Evolutionary conservation across 2,113 vertebrate species (phyloP).

Genomic region (Fregetta grallaria): DNA sequence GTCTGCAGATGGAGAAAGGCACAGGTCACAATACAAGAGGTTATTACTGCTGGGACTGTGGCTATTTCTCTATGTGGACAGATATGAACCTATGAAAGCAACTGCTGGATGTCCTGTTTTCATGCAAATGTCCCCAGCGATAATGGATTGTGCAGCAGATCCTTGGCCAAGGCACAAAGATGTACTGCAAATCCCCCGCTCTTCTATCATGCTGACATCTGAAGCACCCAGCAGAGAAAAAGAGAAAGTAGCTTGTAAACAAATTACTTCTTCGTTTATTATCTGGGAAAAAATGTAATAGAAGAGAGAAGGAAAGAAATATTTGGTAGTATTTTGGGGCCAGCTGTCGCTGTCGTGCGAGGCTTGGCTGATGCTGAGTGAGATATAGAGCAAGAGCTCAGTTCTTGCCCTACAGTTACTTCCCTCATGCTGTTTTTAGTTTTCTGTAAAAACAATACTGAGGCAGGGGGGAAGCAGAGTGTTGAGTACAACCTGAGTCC

Average conservation of each 20-base stretch:
- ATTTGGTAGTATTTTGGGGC: neutral
- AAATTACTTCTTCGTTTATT: slow-evolving; percentile 30
- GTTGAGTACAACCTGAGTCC: neutral
- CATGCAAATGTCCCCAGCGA: neutral
- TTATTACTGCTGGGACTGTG: neutral
- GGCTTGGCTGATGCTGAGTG: neutral
- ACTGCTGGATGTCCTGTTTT: neutral
- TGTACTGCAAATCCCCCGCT: neutral
- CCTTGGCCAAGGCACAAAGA: neutral
- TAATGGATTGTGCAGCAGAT: neutral
- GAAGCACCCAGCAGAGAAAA: slow-evolving; percentile 20
- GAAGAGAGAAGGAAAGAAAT: neutral
- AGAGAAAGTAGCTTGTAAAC: neutral
- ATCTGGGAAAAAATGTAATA: neutral
- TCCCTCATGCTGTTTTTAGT: neutral
- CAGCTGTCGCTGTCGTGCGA: rapidly evolving
- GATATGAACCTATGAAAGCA: neutral
- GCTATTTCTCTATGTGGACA: neutral
- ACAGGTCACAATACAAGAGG: neutral
- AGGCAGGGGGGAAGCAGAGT: rapidly evolving
- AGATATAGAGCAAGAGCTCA: neutral
- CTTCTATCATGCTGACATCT: neutral
- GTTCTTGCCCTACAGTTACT: neutral
- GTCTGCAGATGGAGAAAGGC: neutral
- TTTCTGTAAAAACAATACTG: neutral